Evolutionary conservation across 1,140 invertebrate genomes (phyloP), one percentile per base, ranked within the genome.

Genomic region (Sweltsa coloradensis): DNA sequence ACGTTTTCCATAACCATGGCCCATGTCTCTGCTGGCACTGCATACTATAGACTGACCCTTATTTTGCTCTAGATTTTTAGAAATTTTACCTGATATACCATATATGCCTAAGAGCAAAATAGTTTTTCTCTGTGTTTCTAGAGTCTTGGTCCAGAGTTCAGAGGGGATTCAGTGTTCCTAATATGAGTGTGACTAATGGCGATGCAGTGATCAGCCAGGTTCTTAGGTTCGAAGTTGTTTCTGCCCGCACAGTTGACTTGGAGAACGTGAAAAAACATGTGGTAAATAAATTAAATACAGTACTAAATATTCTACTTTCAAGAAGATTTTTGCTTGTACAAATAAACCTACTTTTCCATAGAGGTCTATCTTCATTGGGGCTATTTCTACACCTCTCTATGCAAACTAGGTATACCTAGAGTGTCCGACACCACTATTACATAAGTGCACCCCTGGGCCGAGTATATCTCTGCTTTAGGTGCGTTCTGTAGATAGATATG

Each of bases 221-320:
- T 3, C 21, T 49, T 1, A 42, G 39, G 26, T 72, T 73, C 51
- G 67, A 73, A 60, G 69, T 74, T 45, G 54, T 65, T 19, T 64
- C 63, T 44, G 67, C 71, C 0, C 57, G 62, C 46, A 69, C 71
- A 14, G 61, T 63, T 50, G 60, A 62, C 24, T 59, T 65, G 46
- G 64, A 65, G 49, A 67, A 70, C 16, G 68, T 75, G 34, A 79
- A 76, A 53, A 77, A 75, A 50, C 72, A 71, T 63, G 76, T 81
- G 11, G 66, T 75, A 29, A 50, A 37, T 49, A 5, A 11, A 13
- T 41, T 37, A 45, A 41, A 11, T n/a, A n/a, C 14, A 11, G 13
- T 14, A 13, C 25, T 14, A 9, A 7, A 31, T 31, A 31, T 9
- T 9, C 29, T 31, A 31, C 9, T 14, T 31, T 14, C 9, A 9